Evolutionary conservation across 2,888 invertebrate genomes (phyloP), one percentile per base, ranked within the genome.

Genomic region (Thera obeliscata): DNA sequence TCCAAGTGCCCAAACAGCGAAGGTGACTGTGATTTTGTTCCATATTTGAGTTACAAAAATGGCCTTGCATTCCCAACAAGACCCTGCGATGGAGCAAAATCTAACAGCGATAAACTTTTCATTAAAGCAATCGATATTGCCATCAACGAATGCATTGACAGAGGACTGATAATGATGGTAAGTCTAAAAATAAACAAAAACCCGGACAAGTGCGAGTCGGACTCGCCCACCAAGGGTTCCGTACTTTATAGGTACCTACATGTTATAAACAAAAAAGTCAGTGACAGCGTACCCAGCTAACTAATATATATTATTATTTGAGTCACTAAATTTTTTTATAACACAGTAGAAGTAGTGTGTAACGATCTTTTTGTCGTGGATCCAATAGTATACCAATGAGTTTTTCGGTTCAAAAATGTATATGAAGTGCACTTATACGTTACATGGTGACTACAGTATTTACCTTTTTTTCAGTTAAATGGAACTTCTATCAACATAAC

Each of bases 141-240:
- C 22, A 87, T 93, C 11, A 87, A 79, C 58, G 93, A 93, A 76
- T 90, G 87, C 64, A 86, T 91, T 74, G 78, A 85, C 2, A 86
- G 92, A 74, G 87, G 89, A 72, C 72, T 91, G 2, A 82, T 93
- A 64, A 79, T 89, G 35, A 87, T 90, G 88, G 93, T 93, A 76
- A 77, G 84, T 73, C 54, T 48, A 3, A 61, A 52, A 8, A 50
- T 43, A 38, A 8, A 9, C 7, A 56, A 12, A 33, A 9, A 11
- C 35, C 9, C 22, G 2, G 22, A 22, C 22, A 22, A 22, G 22
- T 22, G 22, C 22, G 22, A 22, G 22, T 22, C 22, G 22, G 22
- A 22, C 22, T 22, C 22, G 22, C 22, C 22, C 22, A 22, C 22
- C 22, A 22, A 22, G 22, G 22, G 22, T 22, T 22, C 22, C 22